phyloP scores from a whole-genome alignment of 92 coral and sea anemone genomes.

The Phenganax subtilis region DNA sequence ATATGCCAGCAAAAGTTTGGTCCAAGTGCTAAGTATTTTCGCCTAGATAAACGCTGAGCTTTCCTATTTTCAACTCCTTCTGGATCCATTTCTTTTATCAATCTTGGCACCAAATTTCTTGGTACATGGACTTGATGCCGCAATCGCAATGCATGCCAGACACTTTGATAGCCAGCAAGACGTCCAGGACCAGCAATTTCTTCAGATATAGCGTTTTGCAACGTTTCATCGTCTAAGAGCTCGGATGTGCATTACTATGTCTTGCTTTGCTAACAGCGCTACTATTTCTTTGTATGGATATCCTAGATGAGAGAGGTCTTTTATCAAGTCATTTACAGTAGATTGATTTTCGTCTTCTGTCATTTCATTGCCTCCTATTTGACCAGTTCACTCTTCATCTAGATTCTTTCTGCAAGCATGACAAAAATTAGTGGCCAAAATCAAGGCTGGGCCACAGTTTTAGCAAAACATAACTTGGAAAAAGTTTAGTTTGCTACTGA shows the following conservation, averaged over 20 bases:
- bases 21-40: slow-evolving; percentile 14
- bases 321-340: slow-evolving; percentile 7
- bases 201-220: slow-evolving; percentile 8
- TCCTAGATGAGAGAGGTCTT: slow-evolving; percentile 22
- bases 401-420: background rate
- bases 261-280: slow-evolving; percentile 24
- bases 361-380: background rate
- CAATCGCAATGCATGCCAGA: slow-evolving; percentile 41
- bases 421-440: background rate
- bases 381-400: background rate
- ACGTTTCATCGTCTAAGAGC: slow-evolving; percentile 9
- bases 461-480: background rate
- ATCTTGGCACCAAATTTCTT: slow-evolving; percentile 22
- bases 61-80: slow-evolving; percentile 21
- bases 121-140: slow-evolving; percentile 41
- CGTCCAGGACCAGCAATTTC: slow-evolving; percentile 39
- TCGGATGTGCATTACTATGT: slow-evolving; percentile 24
- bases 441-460: background rate
- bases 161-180: slow-evolving; percentile 36
- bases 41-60: background rate
- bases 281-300: slow-evolving; percentile 19
- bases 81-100: slow-evolving; percentile 34
- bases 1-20: background rate
- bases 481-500: too few relatives aligned
- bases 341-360: background rate